Evolutionary conservation across 2,797 vertebrate species (phyloP).

Genomic region (Chelon labrosus): DNA sequence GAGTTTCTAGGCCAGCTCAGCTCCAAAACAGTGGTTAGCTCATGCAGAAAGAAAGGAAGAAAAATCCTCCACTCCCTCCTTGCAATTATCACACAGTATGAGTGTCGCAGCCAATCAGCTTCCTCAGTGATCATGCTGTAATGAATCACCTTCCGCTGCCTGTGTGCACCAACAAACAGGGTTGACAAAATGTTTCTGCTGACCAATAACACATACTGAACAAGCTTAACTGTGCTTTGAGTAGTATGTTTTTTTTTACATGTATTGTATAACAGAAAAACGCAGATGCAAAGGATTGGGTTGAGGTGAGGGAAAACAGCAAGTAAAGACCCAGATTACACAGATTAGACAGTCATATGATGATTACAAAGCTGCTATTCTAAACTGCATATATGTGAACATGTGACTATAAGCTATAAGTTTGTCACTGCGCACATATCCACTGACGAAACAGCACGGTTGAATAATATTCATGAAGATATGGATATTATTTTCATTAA

Average conservation of each 20-base stretch:
- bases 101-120: conserved; percentile 72
- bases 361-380: conserved; percentile 58
- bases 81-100: conserved; percentile 73
- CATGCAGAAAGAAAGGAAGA: conserved; percentile 58
- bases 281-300: background rate
- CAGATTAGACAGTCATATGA: conserved; percentile 67
- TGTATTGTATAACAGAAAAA: conserved; percentile 13
- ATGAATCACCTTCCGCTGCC: conserved; percentile 48
- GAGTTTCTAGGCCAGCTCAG: conserved; percentile 72
- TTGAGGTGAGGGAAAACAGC: conserved; percentile 7
- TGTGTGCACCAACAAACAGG: conserved; percentile 17
- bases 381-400: conserved; percentile 44
- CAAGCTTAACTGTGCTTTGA: conserved; percentile 11
- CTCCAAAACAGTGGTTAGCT: conserved; percentile 59
- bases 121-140: conserved; percentile 43
- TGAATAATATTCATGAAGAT: background rate
- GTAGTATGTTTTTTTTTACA: background rate
- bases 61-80: conserved; percentile 50
- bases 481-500: background rate
- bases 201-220: conserved; percentile 21
- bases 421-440: conserved; percentile 15
- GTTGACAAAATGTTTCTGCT: conserved; percentile 16
- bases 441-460: conserved; percentile 19
- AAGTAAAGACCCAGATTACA: conserved; percentile 40
- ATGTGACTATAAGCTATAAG: conserved; percentile 25